Percentiles rank a stretch among this genome's conserved stretches.
phyloP scores from a whole-genome alignment of 23 tunicate genomes.

The Botrylloides violaceus region DNA sequence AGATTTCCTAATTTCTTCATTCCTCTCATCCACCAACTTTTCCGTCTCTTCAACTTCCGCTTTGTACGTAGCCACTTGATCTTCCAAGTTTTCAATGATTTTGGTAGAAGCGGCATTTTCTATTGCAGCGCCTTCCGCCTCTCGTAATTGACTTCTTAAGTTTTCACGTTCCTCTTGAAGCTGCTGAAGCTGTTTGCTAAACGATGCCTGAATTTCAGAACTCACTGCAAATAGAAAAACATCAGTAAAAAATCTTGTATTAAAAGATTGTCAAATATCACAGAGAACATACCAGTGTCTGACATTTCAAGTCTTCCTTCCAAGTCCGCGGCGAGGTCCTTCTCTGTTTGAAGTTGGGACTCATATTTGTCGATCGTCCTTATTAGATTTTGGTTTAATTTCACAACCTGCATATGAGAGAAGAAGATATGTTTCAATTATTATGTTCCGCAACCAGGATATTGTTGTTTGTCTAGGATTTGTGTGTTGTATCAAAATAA shows the following conservation, averaged over 20 bases:
- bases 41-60: slow-evolving; percentile 53
- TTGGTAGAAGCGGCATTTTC: slow-evolving; percentile 47
- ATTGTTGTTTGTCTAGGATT: too few species aligned
- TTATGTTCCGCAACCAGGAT: too few species aligned
- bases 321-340: slow-evolving; percentile 28
- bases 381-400: slow-evolving; percentile 65
- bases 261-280: not conserved
- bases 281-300: slow-evolving; percentile 44
- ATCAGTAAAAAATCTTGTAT: not conserved
- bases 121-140: slow-evolving; percentile 43
- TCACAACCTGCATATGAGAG: slow-evolving; percentile 74
- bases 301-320: slow-evolving; percentile 75
- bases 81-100: slow-evolving; percentile 58
- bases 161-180: slow-evolving; percentile 71
- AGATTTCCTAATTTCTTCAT: slow-evolving; percentile 32
- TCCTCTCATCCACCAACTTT: slow-evolving; percentile 45
- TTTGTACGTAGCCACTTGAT: slow-evolving; percentile 57
- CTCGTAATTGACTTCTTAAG: slow-evolving; percentile 53
- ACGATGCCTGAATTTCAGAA: slow-evolving; percentile 79
- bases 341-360: slow-evolving; percentile 61
- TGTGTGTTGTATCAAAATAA: too few species aligned
- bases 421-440: too few species aligned
- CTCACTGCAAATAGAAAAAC: slow-evolving; percentile 48
- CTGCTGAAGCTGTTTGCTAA: slow-evolving; percentile 84
- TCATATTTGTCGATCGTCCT: slow-evolving; percentile 73